Conservation (phyloP, 2,113 vertebrate species). For the Rhipidura dahli region DNA sequence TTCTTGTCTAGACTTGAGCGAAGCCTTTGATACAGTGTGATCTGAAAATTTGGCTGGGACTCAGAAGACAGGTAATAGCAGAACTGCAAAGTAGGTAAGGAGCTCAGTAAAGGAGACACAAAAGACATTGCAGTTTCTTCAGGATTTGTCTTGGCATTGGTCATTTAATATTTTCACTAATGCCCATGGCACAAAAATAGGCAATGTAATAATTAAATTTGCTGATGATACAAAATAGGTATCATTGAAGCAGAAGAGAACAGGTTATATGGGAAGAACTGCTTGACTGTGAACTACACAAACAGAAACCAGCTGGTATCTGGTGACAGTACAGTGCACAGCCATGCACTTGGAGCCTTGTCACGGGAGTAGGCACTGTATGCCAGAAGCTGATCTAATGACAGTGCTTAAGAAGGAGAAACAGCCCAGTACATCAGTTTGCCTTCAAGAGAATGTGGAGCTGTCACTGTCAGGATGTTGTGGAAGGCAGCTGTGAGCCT, state of each 20-base stretch:
- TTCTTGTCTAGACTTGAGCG: background rate
- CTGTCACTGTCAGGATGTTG: background rate
- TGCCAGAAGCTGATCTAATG: background rate
- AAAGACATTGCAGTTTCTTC: background rate
- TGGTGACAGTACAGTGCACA: background rate
- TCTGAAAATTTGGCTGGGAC: background rate
- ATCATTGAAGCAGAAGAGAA: background rate
- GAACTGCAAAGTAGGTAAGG: background rate
- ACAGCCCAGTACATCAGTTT: background rate
- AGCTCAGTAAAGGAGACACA: background rate
- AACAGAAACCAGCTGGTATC: background rate
- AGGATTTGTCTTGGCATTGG: background rate
- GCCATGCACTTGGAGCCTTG: background rate
- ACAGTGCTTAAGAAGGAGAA: background rate
- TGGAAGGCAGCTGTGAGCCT: background rate
- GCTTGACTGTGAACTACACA: background rate
- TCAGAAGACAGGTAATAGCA: background rate
- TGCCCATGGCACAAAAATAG: background rate
- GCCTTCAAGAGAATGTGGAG: background rate
- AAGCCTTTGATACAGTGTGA: background rate
- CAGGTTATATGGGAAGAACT: background rate
- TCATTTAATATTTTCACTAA: background rate
- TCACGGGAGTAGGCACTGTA: background rate
- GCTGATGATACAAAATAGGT: background rate
- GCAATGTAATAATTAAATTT: background rate